phyloP scores from a whole-genome alignment of 2,888 invertebrate genomes.

The Bugula neritina region DNA sequence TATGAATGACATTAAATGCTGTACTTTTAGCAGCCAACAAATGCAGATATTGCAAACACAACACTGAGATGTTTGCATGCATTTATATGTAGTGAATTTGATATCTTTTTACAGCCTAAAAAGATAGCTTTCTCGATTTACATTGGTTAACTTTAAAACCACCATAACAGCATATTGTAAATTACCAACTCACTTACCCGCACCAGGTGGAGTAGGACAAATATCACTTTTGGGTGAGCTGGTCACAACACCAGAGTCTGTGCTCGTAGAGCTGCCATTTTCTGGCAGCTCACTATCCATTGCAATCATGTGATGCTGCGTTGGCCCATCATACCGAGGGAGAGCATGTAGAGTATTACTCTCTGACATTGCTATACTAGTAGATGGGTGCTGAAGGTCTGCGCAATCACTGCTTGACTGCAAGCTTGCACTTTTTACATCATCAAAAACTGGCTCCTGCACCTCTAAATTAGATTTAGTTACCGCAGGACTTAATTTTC shows the following conservation, averaged over 20 bases:
- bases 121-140: too few relatives aligned
- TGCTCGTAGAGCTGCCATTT: slow-evolving; percentile 22
- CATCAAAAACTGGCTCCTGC: not conserved
- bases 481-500: too few relatives aligned
- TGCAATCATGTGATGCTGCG: not conserved
- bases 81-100: too few relatives aligned
- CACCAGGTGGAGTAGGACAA: slow-evolving; percentile 10
- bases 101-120: too few relatives aligned
- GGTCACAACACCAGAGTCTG: slow-evolving; percentile 8
- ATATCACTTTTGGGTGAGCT: slow-evolving; percentile 24
- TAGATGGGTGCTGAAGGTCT: not conserved
- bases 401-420: too few relatives aligned
- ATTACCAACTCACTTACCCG: slow-evolving; percentile 9
- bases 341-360: too few relatives aligned
- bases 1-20: too few relatives aligned
- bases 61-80: too few relatives aligned
- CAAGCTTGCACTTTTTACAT: not conserved
- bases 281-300: not conserved
- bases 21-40: too few relatives aligned
- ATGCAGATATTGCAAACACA: too few relatives aligned
- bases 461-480: not conserved
- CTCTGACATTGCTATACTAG: not conserved
- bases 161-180: too few relatives aligned
- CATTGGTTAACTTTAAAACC: too few relatives aligned
- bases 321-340: slow-evolving; percentile 13